Conservation (phyloP, 2,888 invertebrate genomes). For the Monoplex corrugatus region DNA sequence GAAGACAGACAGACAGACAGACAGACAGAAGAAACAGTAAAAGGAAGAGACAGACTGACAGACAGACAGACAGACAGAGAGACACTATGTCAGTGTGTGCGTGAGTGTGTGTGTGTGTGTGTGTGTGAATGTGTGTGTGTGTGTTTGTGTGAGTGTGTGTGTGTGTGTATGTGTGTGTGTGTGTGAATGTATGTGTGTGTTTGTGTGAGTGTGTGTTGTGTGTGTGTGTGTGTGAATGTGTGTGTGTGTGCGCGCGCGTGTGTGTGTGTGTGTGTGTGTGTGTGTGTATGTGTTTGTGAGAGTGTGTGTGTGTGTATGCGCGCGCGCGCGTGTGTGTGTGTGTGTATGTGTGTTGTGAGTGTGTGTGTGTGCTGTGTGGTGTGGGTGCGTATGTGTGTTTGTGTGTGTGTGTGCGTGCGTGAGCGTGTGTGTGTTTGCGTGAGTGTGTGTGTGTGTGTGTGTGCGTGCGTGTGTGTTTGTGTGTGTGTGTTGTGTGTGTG, state of each 20-base stretch:
- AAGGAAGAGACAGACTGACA: conserved; percentile 27
- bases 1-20: conserved; percentile 1
- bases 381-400: background rate
- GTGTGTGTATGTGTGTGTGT: background rate
- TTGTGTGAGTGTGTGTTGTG: background rate
- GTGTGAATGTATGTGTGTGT: background rate
- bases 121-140: background rate
- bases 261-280: background rate
- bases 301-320: background rate
- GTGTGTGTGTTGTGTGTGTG: background rate
- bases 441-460: background rate
- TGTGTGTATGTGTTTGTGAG: background rate
- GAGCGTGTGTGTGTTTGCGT: background rate
- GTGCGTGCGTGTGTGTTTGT: background rate
- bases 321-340: background rate
- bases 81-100: background rate
- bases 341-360: background rate
- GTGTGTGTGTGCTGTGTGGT: background rate
- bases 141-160: too few relatives aligned
- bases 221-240: background rate
- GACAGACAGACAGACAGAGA: too few relatives aligned
- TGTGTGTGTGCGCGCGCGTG: background rate
- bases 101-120: background rate
- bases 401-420: background rate
- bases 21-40: too few relatives aligned